phyloP scores from a whole-genome alignment of 2,113 vertebrate species.

The Stercorarius parasiticus region DNA sequence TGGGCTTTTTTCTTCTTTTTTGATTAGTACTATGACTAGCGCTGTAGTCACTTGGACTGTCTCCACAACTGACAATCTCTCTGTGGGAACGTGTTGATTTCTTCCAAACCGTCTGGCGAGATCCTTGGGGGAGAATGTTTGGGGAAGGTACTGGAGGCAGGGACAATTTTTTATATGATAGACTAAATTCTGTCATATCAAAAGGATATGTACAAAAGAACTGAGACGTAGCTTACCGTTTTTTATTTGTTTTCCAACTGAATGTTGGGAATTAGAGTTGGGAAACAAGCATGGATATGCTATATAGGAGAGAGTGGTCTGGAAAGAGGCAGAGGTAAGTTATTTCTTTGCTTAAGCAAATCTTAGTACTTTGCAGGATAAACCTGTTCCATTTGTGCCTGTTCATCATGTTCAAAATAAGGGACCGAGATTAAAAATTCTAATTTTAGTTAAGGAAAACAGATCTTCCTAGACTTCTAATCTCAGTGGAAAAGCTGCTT shows the following conservation, averaged over 20 bases:
- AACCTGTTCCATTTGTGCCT: background rate
- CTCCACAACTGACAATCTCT: background rate
- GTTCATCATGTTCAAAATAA: background rate
- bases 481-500: background rate
- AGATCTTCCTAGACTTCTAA: background rate
- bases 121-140: background rate
- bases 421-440: background rate
- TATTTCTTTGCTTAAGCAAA: background rate
- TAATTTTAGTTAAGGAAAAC: background rate
- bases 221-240: background rate
- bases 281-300: background rate
- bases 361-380: background rate
- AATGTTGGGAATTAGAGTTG: background rate
- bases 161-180: background rate
- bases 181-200: background rate
- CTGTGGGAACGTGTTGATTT: background rate
- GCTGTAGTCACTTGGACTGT: background rate
- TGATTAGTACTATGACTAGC: background rate
- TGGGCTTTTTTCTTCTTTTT: accelerated
- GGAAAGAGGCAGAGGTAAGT: background rate
- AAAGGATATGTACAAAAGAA: background rate
- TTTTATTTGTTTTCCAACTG: background rate
- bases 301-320: background rate
- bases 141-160: background rate
- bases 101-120: background rate